Evolutionary conservation across 2,888 invertebrate species (phyloP), one percentile per base, ranked within the genome.

Genomic region (Nezara viridula): DNA sequence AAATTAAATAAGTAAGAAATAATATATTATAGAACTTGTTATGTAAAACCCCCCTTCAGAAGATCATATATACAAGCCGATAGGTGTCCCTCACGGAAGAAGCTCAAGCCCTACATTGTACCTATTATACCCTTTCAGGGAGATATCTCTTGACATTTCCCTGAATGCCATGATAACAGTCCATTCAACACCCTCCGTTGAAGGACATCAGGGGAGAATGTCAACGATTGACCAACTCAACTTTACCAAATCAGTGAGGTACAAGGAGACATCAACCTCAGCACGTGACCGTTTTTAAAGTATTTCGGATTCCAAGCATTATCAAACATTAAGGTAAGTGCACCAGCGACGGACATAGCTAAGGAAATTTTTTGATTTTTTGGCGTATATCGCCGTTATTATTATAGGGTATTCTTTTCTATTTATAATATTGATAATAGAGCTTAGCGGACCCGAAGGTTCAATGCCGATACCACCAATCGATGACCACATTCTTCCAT

Each of bases 71-170:
- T n/a, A n/a, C n/a, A n/a, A n/a, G n/a, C 9, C n/a, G n/a, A n/a
- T 55, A 55, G n/a, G n/a, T 27, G 27, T 60, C 10, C 60, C 66
- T 6, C 32, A 32, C 19, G 32, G 66, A 7, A 37, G 32, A 37
- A 5, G 6, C 66, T 7, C 21, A 37, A 37, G 37, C 37, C 32
- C 66, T 24, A 32, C 10, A 44, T 6, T 7, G 7, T 73, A n/a
- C 37, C 19, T 73, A 21, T 21, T 37, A 73, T 37, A 73, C 19
- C 66, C 66, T 73, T 73, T 73, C 6, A 73, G 19, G 66, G 19
- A 27, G 32, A 37, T 32, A 73, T 73, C 66, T 73, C 37, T 37
- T 73, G 66, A 73, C 66, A 73, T 73, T 73, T 73, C 19, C 66
- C 66, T 73, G 66, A 73, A 73, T 73, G 66, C 37, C 66, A 32